Evolutionary conservation across 64 coral and sea anemone genomes (phyloP).

Genomic region (Hydrozoanthus tunicans): DNA sequence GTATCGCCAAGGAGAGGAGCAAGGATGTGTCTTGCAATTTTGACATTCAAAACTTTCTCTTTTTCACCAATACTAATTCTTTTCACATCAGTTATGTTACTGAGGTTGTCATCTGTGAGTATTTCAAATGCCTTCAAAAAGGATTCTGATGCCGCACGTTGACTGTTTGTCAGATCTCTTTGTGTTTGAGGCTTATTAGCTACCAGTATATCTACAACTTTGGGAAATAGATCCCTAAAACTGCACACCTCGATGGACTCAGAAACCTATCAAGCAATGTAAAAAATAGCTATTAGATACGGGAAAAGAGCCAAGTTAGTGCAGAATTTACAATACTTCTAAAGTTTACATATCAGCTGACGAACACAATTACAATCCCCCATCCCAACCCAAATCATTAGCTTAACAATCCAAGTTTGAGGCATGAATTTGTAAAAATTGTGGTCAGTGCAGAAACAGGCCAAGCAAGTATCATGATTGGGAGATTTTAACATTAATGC

Average conservation of each 20-base stretch:
- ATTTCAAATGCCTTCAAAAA: constrained; percentile 15
- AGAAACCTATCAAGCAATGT: not conserved
- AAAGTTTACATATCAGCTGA: too few species aligned
- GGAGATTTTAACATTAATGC: too few species aligned
- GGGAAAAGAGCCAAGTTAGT: not conserved
- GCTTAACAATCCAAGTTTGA: too few species aligned
- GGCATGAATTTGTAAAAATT: too few species aligned
- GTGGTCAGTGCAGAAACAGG: too few species aligned
- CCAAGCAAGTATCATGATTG: too few species aligned
- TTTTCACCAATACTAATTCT: constrained; percentile 12
- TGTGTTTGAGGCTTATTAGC: not conserved
- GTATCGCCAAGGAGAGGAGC: constrained; percentile 20
- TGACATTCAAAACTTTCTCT: constrained; percentile 43
- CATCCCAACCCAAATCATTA: too few species aligned
- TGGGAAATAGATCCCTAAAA: constrained; percentile 25
- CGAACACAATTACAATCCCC: too few species aligned
- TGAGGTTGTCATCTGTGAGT: constrained; percentile 17
- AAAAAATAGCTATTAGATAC: not conserved
- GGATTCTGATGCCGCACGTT: not conserved
- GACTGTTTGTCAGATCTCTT: constrained; percentile 5
- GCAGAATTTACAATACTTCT: too few species aligned
- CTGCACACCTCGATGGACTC: constrained; percentile 19
- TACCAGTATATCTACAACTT: not conserved
- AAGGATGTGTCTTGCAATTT: constrained; percentile 31
- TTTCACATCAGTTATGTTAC: constrained; percentile 8